Conservation (phyloP, 1,140 invertebrate species). For the Lucilia cuprina region DNA sequence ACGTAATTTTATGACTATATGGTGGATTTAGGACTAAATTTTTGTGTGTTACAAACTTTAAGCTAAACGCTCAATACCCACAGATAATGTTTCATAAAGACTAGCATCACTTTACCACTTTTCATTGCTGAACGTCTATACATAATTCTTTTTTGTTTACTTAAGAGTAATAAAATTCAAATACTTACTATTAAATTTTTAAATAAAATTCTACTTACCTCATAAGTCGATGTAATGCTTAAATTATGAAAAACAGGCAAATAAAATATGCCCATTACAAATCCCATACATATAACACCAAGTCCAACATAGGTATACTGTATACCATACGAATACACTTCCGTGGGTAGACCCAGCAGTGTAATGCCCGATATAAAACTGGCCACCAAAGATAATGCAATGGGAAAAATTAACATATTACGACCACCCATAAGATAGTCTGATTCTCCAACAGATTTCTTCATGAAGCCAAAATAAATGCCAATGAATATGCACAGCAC, state of each 20-base stretch:
- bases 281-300: slow-evolving; percentile 71
- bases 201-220: slow-evolving; percentile 66
- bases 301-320: slow-evolving; percentile 75
- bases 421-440: slow-evolving; percentile 71
- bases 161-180: too few species aligned
- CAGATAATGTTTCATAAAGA: too few species aligned
- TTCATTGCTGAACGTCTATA: too few species aligned
- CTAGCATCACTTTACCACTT: too few species aligned
- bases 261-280: slow-evolving; percentile 71
- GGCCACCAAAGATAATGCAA: slow-evolving; percentile 68
- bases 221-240: slow-evolving; percentile 82
- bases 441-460: slow-evolving; percentile 65
- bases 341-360: slow-evolving; percentile 86
- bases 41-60: too few species aligned
- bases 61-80: too few species aligned
- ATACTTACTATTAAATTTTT: too few species aligned
- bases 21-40: too few species aligned
- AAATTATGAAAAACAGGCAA: slow-evolving; percentile 85
- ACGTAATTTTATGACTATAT: too few species aligned
- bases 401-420: slow-evolving; percentile 67
- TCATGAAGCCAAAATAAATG: slow-evolving; percentile 69
- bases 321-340: slow-evolving; percentile 89
- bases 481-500: slow-evolving; percentile 68
- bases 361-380: slow-evolving; percentile 91
- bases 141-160: too few species aligned